Conservation (phyloP, 2,888 invertebrate species). For the Polyploca ridens region DNA sequence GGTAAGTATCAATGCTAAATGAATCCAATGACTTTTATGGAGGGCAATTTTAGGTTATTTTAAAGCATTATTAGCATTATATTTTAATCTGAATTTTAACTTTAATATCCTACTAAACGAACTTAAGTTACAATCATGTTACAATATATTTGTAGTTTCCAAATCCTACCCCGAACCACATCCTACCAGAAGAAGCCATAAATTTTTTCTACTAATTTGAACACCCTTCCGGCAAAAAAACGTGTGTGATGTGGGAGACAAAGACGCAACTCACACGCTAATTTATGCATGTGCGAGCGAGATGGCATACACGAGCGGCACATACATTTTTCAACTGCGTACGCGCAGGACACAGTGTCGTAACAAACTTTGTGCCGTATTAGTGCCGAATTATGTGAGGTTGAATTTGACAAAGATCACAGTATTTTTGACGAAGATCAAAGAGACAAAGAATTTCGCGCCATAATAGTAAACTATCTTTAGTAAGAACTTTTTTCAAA, state of each 20-base stretch:
- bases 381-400: no score
- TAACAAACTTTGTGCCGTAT: not conserved
- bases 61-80: no score
- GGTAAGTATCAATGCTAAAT: not conserved
- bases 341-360: constrained; percentile 10
- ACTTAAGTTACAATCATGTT: not conserved
- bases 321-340: constrained; percentile 36
- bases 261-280: constrained; percentile 39
- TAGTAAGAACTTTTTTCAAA: no score
- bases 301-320: constrained; percentile 29
- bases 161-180: constrained; percentile 26
- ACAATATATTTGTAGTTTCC: not conserved
- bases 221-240: constrained; percentile 48
- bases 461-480: no score
- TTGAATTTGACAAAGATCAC: no score
- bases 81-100: no score
- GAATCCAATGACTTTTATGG: no score
- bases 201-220: constrained; percentile 42
- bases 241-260: constrained; percentile 29
- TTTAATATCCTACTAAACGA: no score
- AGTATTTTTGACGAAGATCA: no score
- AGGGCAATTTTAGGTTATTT: no score
- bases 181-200: constrained; percentile 37
- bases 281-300: constrained; percentile 45
- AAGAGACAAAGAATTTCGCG: not conserved